A percentile compares a stretch with the other conserved stretches of the same genome.
phyloP scores from a whole-genome alignment of 2,797 vertebrate genomes.

The Sebastes oblongus region DNA sequence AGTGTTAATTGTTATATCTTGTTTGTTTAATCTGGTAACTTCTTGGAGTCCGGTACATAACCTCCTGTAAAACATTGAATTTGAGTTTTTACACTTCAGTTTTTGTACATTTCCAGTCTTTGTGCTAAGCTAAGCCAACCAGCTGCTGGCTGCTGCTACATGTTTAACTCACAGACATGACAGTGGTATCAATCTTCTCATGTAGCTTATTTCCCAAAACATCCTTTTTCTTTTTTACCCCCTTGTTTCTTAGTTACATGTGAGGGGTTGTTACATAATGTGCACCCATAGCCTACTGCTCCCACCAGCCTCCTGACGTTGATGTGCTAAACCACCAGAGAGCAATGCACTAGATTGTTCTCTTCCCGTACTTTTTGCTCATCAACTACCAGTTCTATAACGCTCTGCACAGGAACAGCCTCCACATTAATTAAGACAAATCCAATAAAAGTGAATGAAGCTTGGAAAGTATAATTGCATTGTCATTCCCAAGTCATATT shows the following conservation, averaged over 20 bases:
- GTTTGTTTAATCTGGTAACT: not conserved
- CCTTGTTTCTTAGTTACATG: conserved; percentile 3
- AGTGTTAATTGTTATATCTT: not conserved
- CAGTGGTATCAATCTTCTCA: not conserved
- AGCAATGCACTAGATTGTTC: conserved; percentile 40
- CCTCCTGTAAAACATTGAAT: not conserved
- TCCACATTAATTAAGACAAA: conserved; percentile 62
- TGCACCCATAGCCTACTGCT: conserved; percentile 1
- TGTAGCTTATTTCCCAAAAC: not conserved
- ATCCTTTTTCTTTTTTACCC: not conserved
- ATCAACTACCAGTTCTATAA: conserved; percentile 34
- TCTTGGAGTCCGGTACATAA: not conserved
- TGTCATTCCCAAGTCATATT: conserved; percentile 69
- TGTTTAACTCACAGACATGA: not conserved
- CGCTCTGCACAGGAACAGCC: conserved; percentile 35
- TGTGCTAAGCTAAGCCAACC: too few species aligned
- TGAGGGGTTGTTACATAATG: conserved; percentile 22
- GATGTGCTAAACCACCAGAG: conserved; percentile 34
- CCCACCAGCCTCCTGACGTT: conserved; percentile 27
- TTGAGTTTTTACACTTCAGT: too few species aligned
- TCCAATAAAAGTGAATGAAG: conserved; percentile 62
- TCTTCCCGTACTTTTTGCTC: not conserved
- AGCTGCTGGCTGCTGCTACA: too few species aligned
- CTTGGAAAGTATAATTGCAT: conserved; percentile 65
- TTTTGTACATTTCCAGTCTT: not conserved